phyloP scores from a whole-genome alignment of 2,888 invertebrate species.

The Capitulum mitella region DNA sequence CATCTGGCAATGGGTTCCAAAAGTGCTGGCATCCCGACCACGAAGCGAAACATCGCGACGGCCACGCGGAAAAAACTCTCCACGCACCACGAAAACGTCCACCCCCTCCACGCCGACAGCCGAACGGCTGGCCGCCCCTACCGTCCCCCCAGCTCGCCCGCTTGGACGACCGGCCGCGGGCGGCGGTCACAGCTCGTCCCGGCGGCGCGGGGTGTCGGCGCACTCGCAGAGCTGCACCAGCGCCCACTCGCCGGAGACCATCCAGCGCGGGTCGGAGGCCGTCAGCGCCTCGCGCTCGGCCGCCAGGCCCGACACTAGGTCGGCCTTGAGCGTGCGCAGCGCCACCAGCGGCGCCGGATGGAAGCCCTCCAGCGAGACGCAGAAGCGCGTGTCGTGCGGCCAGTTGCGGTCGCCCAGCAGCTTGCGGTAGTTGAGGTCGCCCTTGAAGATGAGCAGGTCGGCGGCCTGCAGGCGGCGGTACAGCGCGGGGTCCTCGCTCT shows the following conservation, averaged over 20 bases:
- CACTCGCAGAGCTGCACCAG: slow-evolving; percentile 54
- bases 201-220: background rate
- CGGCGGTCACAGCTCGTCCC: background rate
- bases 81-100: too few relatives aligned
- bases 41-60: too few relatives aligned
- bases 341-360: slow-evolving; percentile 71
- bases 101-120: too few relatives aligned
- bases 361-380: slow-evolving; percentile 59
- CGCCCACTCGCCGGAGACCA: slow-evolving; percentile 76
- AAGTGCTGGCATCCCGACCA: too few relatives aligned
- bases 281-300: slow-evolving; percentile 39
- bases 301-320: slow-evolving; percentile 70
- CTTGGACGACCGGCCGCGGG: too few relatives aligned
- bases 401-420: slow-evolving; percentile 79
- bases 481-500: background rate
- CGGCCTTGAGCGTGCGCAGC: slow-evolving; percentile 82
- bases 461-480: background rate
- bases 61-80: too few relatives aligned
- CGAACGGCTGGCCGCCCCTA: too few relatives aligned
- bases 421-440: slow-evolving; percentile 94
- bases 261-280: slow-evolving; percentile 55
- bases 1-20: too few relatives aligned
- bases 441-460: slow-evolving; percentile 42
- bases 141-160: too few relatives aligned
- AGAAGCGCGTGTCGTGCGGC: slow-evolving; percentile 60